A percentile compares a stretch with the other conserved stretches of the same genome.
Evolutionary conservation across 2,113 vertebrate genomes (phyloP).

Genomic region (Corythornis vintsioides): DNA sequence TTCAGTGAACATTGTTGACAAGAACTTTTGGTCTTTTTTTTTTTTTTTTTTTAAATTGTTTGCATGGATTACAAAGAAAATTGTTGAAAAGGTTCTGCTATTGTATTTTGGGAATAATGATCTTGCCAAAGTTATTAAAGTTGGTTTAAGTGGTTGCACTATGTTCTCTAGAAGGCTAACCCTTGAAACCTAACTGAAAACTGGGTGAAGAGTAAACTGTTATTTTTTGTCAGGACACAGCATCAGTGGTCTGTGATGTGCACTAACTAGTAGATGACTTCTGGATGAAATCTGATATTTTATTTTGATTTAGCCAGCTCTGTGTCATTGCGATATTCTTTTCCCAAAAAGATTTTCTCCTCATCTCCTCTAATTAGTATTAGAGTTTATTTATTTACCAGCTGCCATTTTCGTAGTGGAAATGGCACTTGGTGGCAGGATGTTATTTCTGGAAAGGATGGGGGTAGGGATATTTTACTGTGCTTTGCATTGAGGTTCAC

Average conservation of each 20-base stretch:
- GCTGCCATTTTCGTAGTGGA: neutral
- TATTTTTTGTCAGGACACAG: neutral
- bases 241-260: neutral
- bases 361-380: neutral
- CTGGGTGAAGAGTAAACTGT: neutral
- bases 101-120: neutral
- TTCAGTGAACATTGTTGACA: neutral
- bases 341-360: neutral
- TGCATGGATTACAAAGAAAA: neutral
- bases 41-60: neutral
- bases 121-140: slow-evolving; percentile 6
- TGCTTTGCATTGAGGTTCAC: neutral
- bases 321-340: neutral
- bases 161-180: neutral
- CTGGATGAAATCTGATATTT: neutral
- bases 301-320: neutral
- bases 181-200: neutral
- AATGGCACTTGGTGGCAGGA: neutral
- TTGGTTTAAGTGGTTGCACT: neutral
- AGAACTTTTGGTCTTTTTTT: neutral
- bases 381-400: neutral
- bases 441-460: neutral
- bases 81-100: neutral
- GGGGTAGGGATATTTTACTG: neutral
- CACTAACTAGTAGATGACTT: neutral